Evolutionary conservation across 2,113 vertebrate genomes (phyloP).

Genomic region (Sorex fumeus): DNA sequence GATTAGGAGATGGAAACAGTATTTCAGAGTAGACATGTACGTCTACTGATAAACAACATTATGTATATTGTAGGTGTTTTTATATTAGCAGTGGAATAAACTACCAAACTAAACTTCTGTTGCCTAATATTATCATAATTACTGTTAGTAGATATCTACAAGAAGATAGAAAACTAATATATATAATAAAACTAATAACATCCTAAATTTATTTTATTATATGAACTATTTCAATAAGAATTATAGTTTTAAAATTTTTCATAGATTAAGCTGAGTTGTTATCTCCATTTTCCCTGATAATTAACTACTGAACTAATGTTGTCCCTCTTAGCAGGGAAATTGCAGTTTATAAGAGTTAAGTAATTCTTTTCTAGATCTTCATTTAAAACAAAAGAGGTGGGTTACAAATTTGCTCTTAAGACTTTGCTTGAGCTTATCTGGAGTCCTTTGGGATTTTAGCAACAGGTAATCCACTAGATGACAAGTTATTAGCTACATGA

Average conservation of each 20-base stretch:
- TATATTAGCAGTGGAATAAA: background rate
- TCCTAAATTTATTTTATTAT: constrained; percentile 21
- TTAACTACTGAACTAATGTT: background rate
- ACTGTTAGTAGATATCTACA: background rate
- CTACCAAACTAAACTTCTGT: background rate
- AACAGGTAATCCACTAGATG: too few relatives aligned
- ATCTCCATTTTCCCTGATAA: constrained; percentile 2
- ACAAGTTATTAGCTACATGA: background rate
- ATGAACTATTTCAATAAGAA: background rate
- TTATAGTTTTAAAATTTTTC: constrained; percentile 48
- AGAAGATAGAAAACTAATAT: too few relatives aligned
- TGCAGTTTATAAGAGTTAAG: constrained; percentile 41
- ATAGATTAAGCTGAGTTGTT: background rate
- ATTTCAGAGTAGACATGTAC: background rate
- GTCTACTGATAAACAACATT: background rate
- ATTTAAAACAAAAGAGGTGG: background rate
- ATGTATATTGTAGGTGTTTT: background rate
- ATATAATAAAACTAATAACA: background rate
- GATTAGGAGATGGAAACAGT: background rate
- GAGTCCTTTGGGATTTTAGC: constrained; percentile 10
- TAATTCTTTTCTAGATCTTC: background rate
- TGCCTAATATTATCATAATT: constrained; percentile 4
- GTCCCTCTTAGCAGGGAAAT: background rate
- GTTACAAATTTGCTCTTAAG: constrained; percentile 3
- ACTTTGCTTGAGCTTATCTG: background rate